These are phyloP conservation scores for Poecilia latipinna DNA, from an alignment of 2,113 vertebrate genomes.

Conservation along the genomic window DNA sequence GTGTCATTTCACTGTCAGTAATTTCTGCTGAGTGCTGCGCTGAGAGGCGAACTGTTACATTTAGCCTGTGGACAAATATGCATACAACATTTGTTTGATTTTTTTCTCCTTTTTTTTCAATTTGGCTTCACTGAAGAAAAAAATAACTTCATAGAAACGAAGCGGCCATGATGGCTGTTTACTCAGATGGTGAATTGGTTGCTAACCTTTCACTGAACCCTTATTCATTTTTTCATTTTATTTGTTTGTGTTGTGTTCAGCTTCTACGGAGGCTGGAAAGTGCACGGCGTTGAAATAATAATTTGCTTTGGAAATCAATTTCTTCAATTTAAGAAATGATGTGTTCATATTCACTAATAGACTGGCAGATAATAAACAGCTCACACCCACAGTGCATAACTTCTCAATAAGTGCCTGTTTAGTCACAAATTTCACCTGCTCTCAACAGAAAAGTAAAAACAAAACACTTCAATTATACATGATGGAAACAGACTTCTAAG, in stretches of 20 bases:
- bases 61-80: slow-evolving; percentile 28
- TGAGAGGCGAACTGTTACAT: slow-evolving; percentile 35
- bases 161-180: not conserved
- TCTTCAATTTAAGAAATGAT: not conserved
- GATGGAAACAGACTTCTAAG: not conserved
- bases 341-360: not conserved
- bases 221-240: not conserved
- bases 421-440: too few species aligned
- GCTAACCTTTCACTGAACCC: not conserved
- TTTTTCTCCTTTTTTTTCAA: slow-evolving; percentile 19
- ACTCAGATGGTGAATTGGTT: not conserved
- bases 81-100: slow-evolving; percentile 30
- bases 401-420: not conserved
- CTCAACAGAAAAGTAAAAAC: not conserved
- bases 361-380: not conserved
- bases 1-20: slow-evolving; percentile 47
- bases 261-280: not conserved
- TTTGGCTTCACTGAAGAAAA: slow-evolving; percentile 35
- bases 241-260: not conserved
- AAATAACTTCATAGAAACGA: slow-evolving; percentile 13
- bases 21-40: slow-evolving; percentile 54
- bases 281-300: not conserved
- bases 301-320: not conserved
- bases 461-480: too few species aligned
- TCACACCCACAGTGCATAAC: not conserved